Percentiles rank a stretch among this genome's conserved stretches.
phyloP scores from a whole-genome alignment of 2,797 vertebrate genomes.

The Rallus crepitans region DNA sequence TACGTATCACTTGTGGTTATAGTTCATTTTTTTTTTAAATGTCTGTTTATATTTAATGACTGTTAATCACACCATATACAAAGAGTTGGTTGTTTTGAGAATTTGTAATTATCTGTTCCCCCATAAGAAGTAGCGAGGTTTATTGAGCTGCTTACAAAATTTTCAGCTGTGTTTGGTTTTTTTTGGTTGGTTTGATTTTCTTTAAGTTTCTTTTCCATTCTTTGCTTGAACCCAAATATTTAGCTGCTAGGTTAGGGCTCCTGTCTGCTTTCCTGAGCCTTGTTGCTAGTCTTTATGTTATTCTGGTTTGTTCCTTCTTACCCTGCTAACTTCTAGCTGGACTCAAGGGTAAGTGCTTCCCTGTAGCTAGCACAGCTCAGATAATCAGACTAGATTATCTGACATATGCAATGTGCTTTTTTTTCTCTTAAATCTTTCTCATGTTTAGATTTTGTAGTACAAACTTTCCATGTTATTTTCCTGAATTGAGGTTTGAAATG shows the following conservation, averaged over 20 bases:
- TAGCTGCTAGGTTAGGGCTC: conserved; percentile 98
- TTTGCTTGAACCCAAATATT: conserved; percentile 96
- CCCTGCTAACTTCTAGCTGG: conserved; percentile 99
- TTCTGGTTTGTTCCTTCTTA: conserved; percentile 99
- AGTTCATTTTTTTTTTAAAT: conserved; percentile 68
- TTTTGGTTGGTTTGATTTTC: conserved; percentile 74
- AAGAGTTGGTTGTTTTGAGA: conserved; percentile 72
- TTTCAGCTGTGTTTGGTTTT: conserved; percentile 44
- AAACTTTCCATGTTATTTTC: conserved; percentile 87
- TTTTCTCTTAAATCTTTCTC: conserved; percentile 93
- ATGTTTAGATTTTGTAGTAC: conserved; percentile 97
- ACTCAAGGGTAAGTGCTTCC: conserved; percentile 98
- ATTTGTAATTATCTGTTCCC: conserved; percentile 72
- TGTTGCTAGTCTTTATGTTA: conserved; percentile 99
- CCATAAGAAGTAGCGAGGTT: conserved; percentile 64
- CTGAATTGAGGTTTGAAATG: conserved; percentile 90
- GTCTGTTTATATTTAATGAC: conserved; percentile 75
- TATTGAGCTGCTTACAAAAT: conserved; percentile 73
- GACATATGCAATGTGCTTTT: conserved; percentile 98
- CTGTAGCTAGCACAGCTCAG: conserved; percentile 99
- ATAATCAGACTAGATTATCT: conserved; percentile 99
- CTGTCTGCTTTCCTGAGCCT: conserved; percentile 99
- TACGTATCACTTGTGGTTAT: conserved; percentile 69
- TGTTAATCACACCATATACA: conserved; percentile 70
- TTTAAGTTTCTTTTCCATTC: conserved; percentile 93